Percentiles rank a stretch among this genome's conserved stretches.
These are phyloP conservation scores for Nomada hirtipes DNA, from an alignment of 2,888 invertebrate species.

Conservation along the genomic window DNA sequence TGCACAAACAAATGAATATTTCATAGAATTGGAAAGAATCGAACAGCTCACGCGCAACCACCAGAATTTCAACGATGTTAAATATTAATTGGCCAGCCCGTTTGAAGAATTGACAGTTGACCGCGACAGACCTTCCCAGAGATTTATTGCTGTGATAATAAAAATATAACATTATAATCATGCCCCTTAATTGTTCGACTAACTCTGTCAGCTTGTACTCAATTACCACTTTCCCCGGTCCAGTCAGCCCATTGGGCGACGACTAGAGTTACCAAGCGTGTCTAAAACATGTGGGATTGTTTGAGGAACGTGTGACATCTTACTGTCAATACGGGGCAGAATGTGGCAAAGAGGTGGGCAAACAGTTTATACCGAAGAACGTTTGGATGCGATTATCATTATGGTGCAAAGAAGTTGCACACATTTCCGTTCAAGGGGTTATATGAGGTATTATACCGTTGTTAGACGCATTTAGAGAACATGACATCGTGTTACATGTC, in stretches of 20 bases:
- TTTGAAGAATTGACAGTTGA: slow-evolving; percentile 30
- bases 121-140: slow-evolving; percentile 31
- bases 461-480: slow-evolving; percentile 61
- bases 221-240: slow-evolving; percentile 74
- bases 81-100: slow-evolving; percentile 30
- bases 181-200: slow-evolving; percentile 67
- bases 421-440: slow-evolving; percentile 70
- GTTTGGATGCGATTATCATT: slow-evolving; percentile 78
- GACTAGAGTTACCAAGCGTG: slow-evolving; percentile 68
- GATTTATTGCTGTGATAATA: slow-evolving; percentile 72
- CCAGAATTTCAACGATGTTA: slow-evolving; percentile 11
- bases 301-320: slow-evolving; percentile 78
- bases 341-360: slow-evolving; percentile 75
- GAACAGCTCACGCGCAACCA: neutral
- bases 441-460: slow-evolving; percentile 69
- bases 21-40: slow-evolving; percentile 3
- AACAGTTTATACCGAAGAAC: slow-evolving; percentile 78
- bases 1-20: slow-evolving; percentile 78
- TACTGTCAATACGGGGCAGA: slow-evolving; percentile 72
- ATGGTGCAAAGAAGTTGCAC: slow-evolving; percentile 73
- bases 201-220: slow-evolving; percentile 68
- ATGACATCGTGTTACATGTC: slow-evolving; percentile 20
- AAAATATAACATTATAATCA: slow-evolving; percentile 75
- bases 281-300: slow-evolving; percentile 74
- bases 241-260: slow-evolving; percentile 48